These are phyloP conservation scores for Dryobota labecula DNA, from an alignment of 2,888 invertebrate species.

Conservation along the genomic window DNA sequence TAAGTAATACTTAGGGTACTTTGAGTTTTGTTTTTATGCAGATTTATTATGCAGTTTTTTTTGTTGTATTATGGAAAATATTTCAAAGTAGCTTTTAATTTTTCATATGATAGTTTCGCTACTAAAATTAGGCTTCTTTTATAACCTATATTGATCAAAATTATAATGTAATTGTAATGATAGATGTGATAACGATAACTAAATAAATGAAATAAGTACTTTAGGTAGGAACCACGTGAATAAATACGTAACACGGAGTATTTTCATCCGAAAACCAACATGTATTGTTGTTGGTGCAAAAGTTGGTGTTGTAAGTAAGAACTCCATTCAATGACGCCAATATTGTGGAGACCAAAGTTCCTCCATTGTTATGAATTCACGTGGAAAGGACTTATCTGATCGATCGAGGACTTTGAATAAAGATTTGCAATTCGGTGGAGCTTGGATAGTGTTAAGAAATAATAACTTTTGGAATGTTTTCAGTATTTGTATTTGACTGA, in stretches of 20 bases:
- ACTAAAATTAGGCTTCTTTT: background rate
- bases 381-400: slow-evolving; percentile 41
- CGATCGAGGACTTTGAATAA: slow-evolving; percentile 34
- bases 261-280: slow-evolving; percentile 9
- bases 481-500: too few species aligned
- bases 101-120: background rate
- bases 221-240: background rate
- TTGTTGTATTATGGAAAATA: background rate
- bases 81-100: background rate
- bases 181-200: too few species aligned
- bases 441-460: background rate
- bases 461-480: background rate
- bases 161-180: too few species aligned
- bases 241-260: background rate
- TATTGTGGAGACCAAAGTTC: slow-evolving; percentile 48
- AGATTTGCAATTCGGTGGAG: slow-evolving; percentile 26
- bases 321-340: slow-evolving; percentile 44
- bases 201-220: background rate
- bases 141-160: too few species aligned
- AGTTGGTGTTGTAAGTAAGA: slow-evolving; percentile 49
- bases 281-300: slow-evolving; percentile 32
- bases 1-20: too few species aligned
- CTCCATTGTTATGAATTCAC: slow-evolving; percentile 49
- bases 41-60: background rate
- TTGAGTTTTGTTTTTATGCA: background rate